Base-by-base conservation (phyloP, 2,888 invertebrate species). In the Drosophila borborema region DNA sequence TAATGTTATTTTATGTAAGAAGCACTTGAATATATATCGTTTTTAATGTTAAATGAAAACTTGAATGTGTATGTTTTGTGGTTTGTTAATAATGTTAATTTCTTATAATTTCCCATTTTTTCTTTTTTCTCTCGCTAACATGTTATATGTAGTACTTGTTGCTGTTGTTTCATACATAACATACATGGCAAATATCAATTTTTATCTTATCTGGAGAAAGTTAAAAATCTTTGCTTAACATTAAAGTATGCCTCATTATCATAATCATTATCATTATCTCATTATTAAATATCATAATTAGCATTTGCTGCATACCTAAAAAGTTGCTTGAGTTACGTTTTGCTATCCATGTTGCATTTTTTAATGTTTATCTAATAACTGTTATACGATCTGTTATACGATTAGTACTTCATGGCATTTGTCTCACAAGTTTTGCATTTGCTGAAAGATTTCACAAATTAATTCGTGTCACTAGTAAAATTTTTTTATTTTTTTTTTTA, bases 1-100 rank as follows among this genome's bases (percentile, higher is more conserved):
- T 48, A 76, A 74, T 91, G 54, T 72, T 87, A 82, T 81, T 92
- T 92, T 92, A 92, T 92, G 91, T 92, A 92, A 92, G 92, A 92
- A 92, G 92, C 92, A 92, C 92, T 92, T 92, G 92, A 92, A 92
- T 92, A 92, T 92, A 92, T 92, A 92, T 92, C 90, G 90, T 80
- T 80, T 77, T 76, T 91, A 91, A 92, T 91, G 89, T 89, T 91
- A 91, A 92, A 91, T 81, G 86, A 91, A 91, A 87, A 75, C 73
- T 74, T 79, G 74, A 72, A 71, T 78, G 82, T 84, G 67, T 76
- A 71, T 70, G 71, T 67, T 55, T 41, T 40, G 18, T 77, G 51
- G 53, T 63, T 54, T 62, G 38, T 60, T 38, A 49, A 58, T 64
- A 59, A 34, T 64, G 48, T 62, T 46, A 51, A 38, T 45, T 69